Evolutionary conservation across 1,140 invertebrate species (phyloP), one percentile per base, ranked within the genome.

Genomic region (Drosophila rufa): DNA sequence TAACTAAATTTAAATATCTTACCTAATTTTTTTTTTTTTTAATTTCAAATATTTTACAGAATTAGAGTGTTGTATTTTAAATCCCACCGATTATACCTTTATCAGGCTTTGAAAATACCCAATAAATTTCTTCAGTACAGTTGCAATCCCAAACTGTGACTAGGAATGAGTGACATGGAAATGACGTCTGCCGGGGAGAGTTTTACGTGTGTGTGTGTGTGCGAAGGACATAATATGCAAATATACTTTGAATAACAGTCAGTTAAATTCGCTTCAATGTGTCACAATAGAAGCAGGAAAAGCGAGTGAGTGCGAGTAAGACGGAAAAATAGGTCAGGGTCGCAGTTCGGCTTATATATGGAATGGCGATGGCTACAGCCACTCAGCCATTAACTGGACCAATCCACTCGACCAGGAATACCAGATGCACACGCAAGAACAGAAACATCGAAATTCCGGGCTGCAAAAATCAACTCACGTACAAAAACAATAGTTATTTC

Each of bases 391-490:
- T 69, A 67, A 59, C 40, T 67, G 53, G 53, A 50, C 61, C 71
- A 66, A 69, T 46, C 40, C 55, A 38, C 36, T 46, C 33, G 55
- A 64, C 83, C 80, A 75, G 53, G 40, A 69, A 42, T 38, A 59
- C 51, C 59, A 48, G 27, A 40, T 56, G 62, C 27, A 76, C 57
- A 79, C 61, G 71, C 40, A 22, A 47, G 38, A 33, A 33, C 19
- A 57, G 36, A 64, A 42, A 42, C 57, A 57, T 48, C 51, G 25
- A 67, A 50, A 47, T 17, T 58, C 45, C 25, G 38, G 36, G 11
- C 50, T 56, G 14, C n/a, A 57, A 65, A 75, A 87, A 89, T 78
- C 83, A 65, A 83, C 80, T 89, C 83, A 89, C 83, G 83, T 89
- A 71, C 66, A 8, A 45, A n/a, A 30, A 36, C 40, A 59, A 69